These are phyloP conservation scores for Neosilurus hyrtlii DNA, from an alignment of 2,797 vertebrate genomes.

Conservation along the genomic window DNA sequence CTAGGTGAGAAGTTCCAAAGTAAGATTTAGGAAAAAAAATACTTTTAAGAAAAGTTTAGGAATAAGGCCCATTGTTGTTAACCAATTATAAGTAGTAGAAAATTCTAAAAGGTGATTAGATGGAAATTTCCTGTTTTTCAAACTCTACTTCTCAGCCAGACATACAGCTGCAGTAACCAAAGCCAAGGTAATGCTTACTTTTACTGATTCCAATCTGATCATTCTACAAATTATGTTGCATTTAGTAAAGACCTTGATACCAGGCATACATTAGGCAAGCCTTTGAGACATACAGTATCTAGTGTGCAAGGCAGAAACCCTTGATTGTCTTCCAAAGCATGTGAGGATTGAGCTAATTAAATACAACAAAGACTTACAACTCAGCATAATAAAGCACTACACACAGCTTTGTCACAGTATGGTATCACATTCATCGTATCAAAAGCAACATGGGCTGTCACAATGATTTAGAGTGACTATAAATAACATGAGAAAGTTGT, in stretches of 20 bases:
- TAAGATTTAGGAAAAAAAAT: too few relatives aligned
- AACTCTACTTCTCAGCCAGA: conserved; percentile 9
- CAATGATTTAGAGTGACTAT: neutral
- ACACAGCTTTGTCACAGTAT: conserved; percentile 1
- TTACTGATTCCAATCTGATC: neutral
- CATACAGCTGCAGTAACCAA: conserved; percentile 38
- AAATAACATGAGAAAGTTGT: neutral
- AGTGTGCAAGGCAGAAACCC: neutral
- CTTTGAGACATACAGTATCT: neutral
- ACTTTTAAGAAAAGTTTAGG: too few relatives aligned
- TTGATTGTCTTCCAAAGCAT: conserved; percentile 7
- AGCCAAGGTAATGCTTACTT: conserved; percentile 19
- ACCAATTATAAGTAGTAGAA: neutral
- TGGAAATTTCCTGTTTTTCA: neutral
- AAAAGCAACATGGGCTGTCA: neutral
- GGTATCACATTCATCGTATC: neutral
- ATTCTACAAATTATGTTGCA: neutral
- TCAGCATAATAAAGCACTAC: neutral
- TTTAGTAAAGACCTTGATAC: neutral
- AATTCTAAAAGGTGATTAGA: conserved; percentile 1
- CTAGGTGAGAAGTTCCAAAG: too few relatives aligned
- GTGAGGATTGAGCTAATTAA: neutral
- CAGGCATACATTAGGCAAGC: neutral
- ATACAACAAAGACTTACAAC: neutral
- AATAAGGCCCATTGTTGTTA: neutral